Evolutionary conservation across 2,797 vertebrate species (phyloP), one percentile per base, ranked within the genome.

Genomic region (Lacerta viridis): DNA sequence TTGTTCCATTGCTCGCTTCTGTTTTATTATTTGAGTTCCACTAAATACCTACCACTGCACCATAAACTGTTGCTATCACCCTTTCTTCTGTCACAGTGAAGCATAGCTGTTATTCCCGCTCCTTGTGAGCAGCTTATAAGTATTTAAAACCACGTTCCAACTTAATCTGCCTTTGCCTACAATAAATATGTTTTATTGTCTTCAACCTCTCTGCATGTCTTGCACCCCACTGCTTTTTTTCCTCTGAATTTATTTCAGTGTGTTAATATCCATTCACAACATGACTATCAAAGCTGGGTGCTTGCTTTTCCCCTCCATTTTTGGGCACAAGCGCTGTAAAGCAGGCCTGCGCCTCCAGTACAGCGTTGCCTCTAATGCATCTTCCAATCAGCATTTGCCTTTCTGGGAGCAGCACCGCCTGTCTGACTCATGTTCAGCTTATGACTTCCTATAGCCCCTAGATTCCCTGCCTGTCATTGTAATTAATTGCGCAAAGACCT

Each of bases 231-330:
- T 80, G 76, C 33, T 61, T 87, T 61, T 61, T 82, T 64, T 41
- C 29, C 59, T 64, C 27, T 80, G 78, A 80, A 87, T 87, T 72
- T 33, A 74, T 41, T 87, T 36, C 36, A 33, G 29, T 55, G 68
- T 41, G n/a, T 18, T 55, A n/a, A 8, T 81, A 80, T 15, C 36
- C 29, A 71, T 71, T 41, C 46, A 39, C 46, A 59, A 59, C 9
- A 61, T 20, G 36, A 18, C 66, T 39, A 55, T 80, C 25, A 29
- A 79, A 69, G 13, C 7, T 59, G 43, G 43, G 11, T 59, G 77
- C 15, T 43, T 23, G 77, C 15, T 43, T 23, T 41, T 15, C 4
- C 39, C 50, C 20, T 18, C n/a, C 39, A 1, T 46, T 9, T 64
- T 61, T 25, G 29, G 41, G 41, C 59, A 33, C 43, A 17, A 68